A percentile compares a stretch with the other conserved stretches of the same genome.
Conservation (phyloP, 2,797 vertebrate genomes). For the Coregonus sp. region DNA sequence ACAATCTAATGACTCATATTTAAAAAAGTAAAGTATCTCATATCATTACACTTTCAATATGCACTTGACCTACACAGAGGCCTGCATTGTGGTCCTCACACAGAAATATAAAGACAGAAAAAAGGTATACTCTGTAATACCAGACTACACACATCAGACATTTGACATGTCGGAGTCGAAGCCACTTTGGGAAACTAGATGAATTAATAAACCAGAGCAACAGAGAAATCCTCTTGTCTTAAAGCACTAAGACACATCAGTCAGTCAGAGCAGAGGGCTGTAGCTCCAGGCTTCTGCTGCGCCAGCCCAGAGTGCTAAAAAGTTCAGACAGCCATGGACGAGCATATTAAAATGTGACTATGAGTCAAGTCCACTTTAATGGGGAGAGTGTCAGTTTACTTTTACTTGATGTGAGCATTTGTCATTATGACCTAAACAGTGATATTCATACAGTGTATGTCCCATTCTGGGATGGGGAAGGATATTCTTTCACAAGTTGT, state of each 20-base stretch:
- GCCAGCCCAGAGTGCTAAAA: not conserved
- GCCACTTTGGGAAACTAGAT: not conserved
- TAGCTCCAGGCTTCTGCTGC: not conserved
- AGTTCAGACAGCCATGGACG: not conserved
- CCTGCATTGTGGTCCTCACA: not conserved
- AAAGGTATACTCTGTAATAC: not conserved
- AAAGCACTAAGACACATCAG: not conserved
- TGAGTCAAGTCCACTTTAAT: not conserved
- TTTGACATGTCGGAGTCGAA: not conserved
- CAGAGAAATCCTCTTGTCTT: constrained; percentile 6
- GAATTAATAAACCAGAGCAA: not conserved
- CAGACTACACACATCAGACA: not conserved
- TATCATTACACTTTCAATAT: not conserved
- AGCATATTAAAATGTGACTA: not conserved
- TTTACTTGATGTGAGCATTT: not conserved
- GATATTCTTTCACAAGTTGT: too few relatives aligned
- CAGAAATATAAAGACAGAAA: not conserved
- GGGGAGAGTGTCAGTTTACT: not conserved
- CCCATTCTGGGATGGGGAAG: too few relatives aligned
- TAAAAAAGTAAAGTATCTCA: not conserved
- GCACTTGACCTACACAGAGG: not conserved
- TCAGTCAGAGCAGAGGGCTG: not conserved
- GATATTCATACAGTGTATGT: not conserved
- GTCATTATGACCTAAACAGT: not conserved
- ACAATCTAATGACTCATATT: not conserved